Percentiles rank a stretch among this genome's conserved stretches.
Evolutionary conservation across 2,113 vertebrate species (phyloP).

Genomic region (Pterocles orientalis): DNA sequence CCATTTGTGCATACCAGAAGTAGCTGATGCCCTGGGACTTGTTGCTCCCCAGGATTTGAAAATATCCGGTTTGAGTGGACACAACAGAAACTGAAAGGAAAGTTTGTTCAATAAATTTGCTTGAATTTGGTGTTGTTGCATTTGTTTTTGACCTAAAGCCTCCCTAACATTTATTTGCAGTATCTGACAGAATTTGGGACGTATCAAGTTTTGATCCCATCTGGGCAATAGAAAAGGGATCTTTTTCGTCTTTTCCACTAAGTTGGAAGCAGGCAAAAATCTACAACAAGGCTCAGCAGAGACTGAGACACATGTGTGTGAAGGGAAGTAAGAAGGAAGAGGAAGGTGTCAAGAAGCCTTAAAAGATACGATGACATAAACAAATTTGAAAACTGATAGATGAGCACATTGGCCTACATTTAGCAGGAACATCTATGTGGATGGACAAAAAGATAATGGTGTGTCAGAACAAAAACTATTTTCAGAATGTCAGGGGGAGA

Average conservation of each 20-base stretch:
- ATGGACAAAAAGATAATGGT: background rate
- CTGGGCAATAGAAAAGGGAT: background rate
- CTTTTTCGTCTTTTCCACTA: background rate
- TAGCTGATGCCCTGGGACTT: background rate
- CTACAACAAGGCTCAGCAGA: background rate
- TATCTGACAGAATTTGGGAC: background rate
- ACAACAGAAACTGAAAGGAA: background rate
- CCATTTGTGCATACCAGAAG: background rate
- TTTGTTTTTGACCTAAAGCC: background rate
- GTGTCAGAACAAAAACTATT: background rate
- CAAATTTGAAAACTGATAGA: background rate
- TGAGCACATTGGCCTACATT: background rate
- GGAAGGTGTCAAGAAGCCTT: background rate
- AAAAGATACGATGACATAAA: background rate
- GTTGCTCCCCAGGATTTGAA: background rate
- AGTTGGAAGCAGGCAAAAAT: background rate
- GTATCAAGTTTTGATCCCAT: background rate
- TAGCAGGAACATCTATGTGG: background rate
- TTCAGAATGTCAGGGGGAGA: background rate
- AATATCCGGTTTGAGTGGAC: background rate
- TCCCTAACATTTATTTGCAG: background rate
- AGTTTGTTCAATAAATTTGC: background rate
- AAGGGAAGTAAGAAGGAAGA: background rate
- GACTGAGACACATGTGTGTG: background rate
- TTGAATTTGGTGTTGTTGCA: background rate